These are phyloP conservation scores for Morinoia aosen DNA, from an alignment of 2,888 invertebrate genomes.

Conservation along the genomic window DNA sequence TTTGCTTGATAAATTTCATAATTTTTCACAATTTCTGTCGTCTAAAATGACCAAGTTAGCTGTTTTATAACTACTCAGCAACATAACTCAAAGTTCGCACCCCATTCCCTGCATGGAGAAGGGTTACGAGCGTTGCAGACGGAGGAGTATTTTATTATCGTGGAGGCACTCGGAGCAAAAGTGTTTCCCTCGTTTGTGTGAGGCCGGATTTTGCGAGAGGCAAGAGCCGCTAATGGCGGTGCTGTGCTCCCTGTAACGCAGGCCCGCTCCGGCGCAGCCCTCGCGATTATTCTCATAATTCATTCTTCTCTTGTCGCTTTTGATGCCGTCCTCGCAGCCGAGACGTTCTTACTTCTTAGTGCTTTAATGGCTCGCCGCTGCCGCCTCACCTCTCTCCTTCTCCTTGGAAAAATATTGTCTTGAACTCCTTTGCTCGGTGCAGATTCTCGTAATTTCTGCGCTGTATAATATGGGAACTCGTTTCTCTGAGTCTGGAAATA, in stretches of 20 bases:
- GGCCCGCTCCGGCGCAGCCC: not conserved
- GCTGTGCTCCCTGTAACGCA: not conserved
- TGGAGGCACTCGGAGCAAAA: not conserved
- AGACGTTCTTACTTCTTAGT: not conserved
- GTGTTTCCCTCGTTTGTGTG: not conserved
- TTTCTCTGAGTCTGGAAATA: not conserved
- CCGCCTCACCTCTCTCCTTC: not conserved
- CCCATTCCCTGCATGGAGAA: not conserved
- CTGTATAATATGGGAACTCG: not conserved
- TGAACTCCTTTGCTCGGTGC: not conserved
- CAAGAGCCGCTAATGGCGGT: not conserved
- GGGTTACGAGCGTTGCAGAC: not conserved
- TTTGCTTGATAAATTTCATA: too few relatives aligned
- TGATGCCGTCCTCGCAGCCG: not conserved
- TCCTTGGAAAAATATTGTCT: not conserved
- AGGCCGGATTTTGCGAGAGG: not conserved
- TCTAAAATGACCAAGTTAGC: not conserved
- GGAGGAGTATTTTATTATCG: not conserved
- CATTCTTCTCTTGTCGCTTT: conserved; percentile 4
- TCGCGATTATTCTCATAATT: not conserved
- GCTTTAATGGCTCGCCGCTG: not conserved
- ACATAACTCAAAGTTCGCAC: not conserved
- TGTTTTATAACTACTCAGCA: not conserved
- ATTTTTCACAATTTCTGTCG: too few relatives aligned
- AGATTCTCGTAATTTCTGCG: not conserved